phyloP scores from a whole-genome alignment of 2,888 invertebrate species.

The Rhogogaster chlorosoma region DNA sequence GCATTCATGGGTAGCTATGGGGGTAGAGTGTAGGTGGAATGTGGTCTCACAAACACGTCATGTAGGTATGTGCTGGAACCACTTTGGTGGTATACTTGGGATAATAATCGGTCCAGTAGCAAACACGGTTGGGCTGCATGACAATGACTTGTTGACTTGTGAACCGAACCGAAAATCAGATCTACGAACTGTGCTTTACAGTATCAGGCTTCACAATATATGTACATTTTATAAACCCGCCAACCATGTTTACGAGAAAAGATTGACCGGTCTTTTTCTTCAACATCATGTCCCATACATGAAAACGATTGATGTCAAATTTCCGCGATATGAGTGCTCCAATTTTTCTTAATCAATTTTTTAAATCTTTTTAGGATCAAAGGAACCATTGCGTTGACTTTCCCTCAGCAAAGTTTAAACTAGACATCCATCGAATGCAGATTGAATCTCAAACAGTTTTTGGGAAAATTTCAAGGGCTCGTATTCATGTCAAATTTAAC shows the following conservation, averaged over 20 bases:
- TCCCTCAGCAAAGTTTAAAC: neutral
- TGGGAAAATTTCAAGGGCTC: neutral
- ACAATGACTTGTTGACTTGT: conserved; percentile 47
- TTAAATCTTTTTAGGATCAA: neutral
- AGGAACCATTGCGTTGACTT: neutral
- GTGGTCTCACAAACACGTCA: conserved; percentile 49
- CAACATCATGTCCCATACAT: neutral
- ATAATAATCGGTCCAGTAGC: conserved; percentile 62
- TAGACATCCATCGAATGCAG: neutral
- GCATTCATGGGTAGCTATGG: conserved; percentile 10
- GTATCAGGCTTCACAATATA: neutral
- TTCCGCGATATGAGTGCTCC: neutral
- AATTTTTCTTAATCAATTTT: too few species aligned
- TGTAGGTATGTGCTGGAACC: conserved; percentile 51
- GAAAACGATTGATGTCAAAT: neutral
- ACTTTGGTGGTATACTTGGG: conserved; percentile 55
- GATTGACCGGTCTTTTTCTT: neutral
- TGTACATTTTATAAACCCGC: neutral
- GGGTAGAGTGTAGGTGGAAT: conserved; percentile 21
- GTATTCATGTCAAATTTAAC: neutral
- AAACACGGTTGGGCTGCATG: conserved; percentile 46
- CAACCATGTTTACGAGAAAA: neutral
- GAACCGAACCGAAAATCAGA: conserved; percentile 15
- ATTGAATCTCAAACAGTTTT: neutral
- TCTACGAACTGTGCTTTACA: neutral